These are phyloP conservation scores for Abrostola tripartita DNA, from an alignment of 2,888 invertebrate genomes.

Conservation along the genomic window DNA sequence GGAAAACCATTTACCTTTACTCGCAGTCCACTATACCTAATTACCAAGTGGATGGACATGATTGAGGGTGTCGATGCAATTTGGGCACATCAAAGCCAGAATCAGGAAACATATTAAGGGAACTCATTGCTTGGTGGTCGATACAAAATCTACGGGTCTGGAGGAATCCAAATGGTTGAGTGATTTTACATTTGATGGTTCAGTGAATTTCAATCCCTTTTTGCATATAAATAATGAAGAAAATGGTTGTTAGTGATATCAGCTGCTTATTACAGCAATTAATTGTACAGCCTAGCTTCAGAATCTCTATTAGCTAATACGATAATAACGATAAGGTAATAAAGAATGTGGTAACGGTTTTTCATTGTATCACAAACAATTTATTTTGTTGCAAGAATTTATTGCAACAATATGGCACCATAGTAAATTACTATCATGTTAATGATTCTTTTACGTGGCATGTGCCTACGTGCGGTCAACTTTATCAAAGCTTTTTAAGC, in stretches of 20 bases:
- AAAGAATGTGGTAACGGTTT: not conserved
- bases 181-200: not conserved
- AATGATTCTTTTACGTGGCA: constrained; percentile 4
- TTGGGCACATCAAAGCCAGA: constrained; percentile 24
- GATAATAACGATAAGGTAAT: not conserved
- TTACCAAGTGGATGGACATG: constrained; percentile 47
- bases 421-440: constrained; percentile 4
- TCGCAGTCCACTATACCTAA: constrained; percentile 53
- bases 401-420: constrained; percentile 3
- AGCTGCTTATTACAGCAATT: not conserved
- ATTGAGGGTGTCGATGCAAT: constrained; percentile 37
- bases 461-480: not conserved
- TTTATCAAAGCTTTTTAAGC: constrained; percentile 1
- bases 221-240: not conserved
- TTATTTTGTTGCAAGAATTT: constrained; percentile 5
- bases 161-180: not conserved
- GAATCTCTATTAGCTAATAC: not conserved
- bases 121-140: not conserved
- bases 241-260: not conserved
- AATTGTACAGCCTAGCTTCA: not conserved
- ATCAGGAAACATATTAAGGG: constrained; percentile 9
- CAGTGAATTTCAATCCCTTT: too few relatives aligned
- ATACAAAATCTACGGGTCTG: not conserved
- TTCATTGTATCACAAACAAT: constrained; percentile 1
- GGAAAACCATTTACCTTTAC: constrained; percentile 58